A percentile compares a stretch with the other conserved stretches of the same genome.
phyloP scores from a whole-genome alignment of 2,113 vertebrate genomes.

The Pheucticus melanocephalus region DNA sequence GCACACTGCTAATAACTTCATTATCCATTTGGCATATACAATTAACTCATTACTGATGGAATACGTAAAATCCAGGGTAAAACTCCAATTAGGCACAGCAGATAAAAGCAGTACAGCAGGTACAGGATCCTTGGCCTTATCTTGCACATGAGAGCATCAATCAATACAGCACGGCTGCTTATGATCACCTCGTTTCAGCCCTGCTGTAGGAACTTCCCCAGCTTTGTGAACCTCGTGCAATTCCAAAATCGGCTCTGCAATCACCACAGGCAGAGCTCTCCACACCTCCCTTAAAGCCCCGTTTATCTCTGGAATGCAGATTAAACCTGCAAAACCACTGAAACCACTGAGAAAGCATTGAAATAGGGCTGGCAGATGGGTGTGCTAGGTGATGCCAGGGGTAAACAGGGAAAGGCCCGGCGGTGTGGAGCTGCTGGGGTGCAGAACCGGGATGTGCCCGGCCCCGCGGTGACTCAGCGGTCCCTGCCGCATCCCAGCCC shows the following conservation, averaged over 20 bases:
- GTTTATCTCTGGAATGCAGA: not conserved
- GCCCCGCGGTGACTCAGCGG: accelerated
- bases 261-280: not conserved
- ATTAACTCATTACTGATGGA: not conserved
- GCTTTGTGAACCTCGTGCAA: not conserved
- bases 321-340: not conserved
- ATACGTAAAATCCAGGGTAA: not conserved
- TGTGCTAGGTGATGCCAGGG: accelerated
- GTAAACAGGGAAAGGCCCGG: not conserved
- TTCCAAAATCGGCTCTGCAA: not conserved
- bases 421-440: too few relatives aligned
- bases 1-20: not conserved
- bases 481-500: not conserved
- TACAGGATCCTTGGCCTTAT: not conserved
- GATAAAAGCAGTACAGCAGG: not conserved
- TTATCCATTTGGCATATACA: not conserved
- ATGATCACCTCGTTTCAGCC: not conserved
- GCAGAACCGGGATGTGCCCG: not conserved
- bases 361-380: accelerated
- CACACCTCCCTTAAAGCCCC: not conserved
- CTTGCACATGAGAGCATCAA: not conserved
- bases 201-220: not conserved
- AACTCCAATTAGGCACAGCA: not conserved
- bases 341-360: not conserved
- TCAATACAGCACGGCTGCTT: not conserved